These are phyloP conservation scores for Serripes groenlandicus DNA, from an alignment of 2,888 invertebrate genomes.

Conservation along the genomic window DNA sequence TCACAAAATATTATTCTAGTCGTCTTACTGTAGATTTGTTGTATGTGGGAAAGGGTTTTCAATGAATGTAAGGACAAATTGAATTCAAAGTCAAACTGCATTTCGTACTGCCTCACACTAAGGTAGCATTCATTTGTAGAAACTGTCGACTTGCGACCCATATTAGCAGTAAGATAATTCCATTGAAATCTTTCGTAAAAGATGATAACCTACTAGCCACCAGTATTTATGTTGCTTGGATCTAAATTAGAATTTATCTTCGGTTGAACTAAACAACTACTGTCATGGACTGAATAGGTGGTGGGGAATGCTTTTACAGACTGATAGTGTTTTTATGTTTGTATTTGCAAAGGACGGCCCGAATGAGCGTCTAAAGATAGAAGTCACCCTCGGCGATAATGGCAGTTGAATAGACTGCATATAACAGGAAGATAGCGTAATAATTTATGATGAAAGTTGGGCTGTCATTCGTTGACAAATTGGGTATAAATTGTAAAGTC, in stretches of 20 bases:
- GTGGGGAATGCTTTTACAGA: conserved; percentile 27
- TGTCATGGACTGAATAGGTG: conserved; percentile 59
- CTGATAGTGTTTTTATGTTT: conserved; percentile 60
- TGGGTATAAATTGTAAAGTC: conserved; percentile 57
- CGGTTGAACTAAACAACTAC: conserved; percentile 45
- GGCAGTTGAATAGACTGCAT: conserved; percentile 45
- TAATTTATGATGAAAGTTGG: conserved; percentile 59
- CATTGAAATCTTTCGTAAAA: conserved; percentile 48
- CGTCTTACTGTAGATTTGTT: too few relatives aligned
- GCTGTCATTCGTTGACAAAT: conserved; percentile 68
- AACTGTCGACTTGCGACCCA: too few relatives aligned
- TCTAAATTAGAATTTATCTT: conserved; percentile 65
- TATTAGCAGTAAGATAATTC: conserved; percentile 63
- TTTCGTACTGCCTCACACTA: too few relatives aligned
- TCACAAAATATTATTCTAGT: too few relatives aligned
- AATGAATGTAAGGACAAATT: too few relatives aligned
- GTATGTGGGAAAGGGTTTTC: too few relatives aligned
- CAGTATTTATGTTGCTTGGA: conserved; percentile 65
- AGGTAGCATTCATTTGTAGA: too few relatives aligned
- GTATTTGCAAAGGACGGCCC: conserved; percentile 60
- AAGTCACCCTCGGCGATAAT: conserved; percentile 46
- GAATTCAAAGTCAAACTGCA: too few relatives aligned
- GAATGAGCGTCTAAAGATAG: conserved; percentile 50
- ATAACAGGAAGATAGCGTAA: conserved; percentile 58
- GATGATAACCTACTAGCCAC: conserved; percentile 66